Percentiles rank a stretch among this genome's conserved stretches.
Conservation (phyloP, 2,113 vertebrate species). For the Brienomyrus longianalis region DNA sequence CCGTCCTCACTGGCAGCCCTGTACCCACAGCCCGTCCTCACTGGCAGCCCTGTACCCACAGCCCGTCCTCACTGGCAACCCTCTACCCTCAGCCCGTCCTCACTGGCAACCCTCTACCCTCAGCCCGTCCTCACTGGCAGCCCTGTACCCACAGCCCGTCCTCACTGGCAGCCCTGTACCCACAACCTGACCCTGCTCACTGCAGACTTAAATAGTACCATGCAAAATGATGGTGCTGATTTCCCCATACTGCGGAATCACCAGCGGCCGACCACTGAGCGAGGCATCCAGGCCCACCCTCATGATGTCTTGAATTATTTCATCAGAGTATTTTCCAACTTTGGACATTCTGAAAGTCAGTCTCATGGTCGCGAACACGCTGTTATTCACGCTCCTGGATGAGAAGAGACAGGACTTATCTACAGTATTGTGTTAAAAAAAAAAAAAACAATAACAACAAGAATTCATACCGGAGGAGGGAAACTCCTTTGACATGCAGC, state of each 20-base stretch:
- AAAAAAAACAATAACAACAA: not conserved
- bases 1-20: too few species aligned
- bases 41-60: not conserved
- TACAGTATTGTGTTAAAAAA: not conserved
- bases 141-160: not conserved
- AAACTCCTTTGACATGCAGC: not conserved
- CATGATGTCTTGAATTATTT: constrained; percentile 64
- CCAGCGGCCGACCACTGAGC: constrained; percentile 53
- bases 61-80: too few species aligned
- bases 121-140: too few species aligned
- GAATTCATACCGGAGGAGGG: not conserved
- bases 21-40: not conserved
- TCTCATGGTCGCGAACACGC: constrained; percentile 67
- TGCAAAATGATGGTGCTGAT: constrained; percentile 65
- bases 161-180: not conserved
- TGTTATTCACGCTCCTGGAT: constrained; percentile 63
- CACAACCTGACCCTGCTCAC: not conserved
- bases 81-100: not conserved
- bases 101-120: not conserved
- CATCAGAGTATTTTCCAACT: constrained; percentile 54
- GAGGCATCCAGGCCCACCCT: constrained; percentile 56
- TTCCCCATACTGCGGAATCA: constrained; percentile 69
- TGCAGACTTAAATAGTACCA: constrained; percentile 49
- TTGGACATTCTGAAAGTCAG: constrained; percentile 62
- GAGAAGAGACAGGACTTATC: not conserved